A percentile compares a stretch with the other conserved stretches of the same genome.
These are phyloP conservation scores for Tapirus indicus DNA, from an alignment of 2,797 vertebrate genomes.

Conservation along the genomic window DNA sequence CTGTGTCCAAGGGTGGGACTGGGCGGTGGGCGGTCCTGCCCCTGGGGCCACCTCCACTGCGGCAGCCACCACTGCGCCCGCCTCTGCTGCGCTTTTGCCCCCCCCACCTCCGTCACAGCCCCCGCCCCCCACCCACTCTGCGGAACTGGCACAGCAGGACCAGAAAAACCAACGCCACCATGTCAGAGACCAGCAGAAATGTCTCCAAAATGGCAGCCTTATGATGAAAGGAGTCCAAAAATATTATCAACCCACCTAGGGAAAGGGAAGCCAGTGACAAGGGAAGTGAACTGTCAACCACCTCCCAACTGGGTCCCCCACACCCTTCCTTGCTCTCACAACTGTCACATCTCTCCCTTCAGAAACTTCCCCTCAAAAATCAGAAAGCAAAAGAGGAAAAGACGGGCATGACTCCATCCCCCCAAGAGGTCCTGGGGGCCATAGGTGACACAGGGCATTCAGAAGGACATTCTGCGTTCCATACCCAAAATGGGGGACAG, in stretches of 20 bases:
- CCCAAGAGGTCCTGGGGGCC: not conserved
- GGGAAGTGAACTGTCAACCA: not conserved
- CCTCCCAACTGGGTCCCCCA: not conserved
- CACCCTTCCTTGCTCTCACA: not conserved
- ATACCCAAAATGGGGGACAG: not conserved
- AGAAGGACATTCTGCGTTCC: not conserved
- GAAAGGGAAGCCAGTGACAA: not conserved
- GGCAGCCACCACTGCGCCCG: conserved; percentile 44
- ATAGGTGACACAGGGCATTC: not conserved
- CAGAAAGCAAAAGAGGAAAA: not conserved
- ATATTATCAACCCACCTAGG: not conserved
- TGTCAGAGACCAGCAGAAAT: conserved; percentile 51
- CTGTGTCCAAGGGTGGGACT: not conserved
- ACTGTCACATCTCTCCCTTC: not conserved
- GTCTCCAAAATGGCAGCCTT: conserved; percentile 73
- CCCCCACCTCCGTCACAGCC: conserved; percentile 65
- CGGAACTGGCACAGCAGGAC: conserved; percentile 87
- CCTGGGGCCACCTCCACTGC: conserved; percentile 63
- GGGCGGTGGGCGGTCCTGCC: not conserved
- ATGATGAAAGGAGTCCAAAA: not conserved
- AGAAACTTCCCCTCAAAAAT: conserved; percentile 8
- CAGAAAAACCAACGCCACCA: conserved; percentile 84
- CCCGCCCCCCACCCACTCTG: conserved; percentile 86
- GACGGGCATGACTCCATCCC: not conserved
- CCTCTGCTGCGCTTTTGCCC: not conserved